Evolutionary conservation across 92 coral and sea anemone genomes (phyloP).

Genomic region (Epizoanthus scotinus): DNA sequence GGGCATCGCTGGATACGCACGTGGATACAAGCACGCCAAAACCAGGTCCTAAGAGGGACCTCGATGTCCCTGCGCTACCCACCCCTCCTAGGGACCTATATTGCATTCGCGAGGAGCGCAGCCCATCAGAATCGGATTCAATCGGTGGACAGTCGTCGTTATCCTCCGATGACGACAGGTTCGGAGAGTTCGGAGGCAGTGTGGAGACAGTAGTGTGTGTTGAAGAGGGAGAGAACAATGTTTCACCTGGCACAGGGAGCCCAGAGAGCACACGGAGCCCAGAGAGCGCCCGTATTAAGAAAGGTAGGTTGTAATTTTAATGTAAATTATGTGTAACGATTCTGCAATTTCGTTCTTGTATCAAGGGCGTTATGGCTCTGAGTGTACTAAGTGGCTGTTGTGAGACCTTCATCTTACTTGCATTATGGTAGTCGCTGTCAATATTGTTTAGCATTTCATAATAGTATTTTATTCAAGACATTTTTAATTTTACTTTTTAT

Average conservation of each 20-base stretch:
- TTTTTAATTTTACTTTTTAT: no score
- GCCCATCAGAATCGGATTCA: conserved; percentile 27
- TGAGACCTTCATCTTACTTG: no score
- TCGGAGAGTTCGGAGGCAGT: conserved; percentile 36
- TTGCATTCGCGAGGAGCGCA: conserved; percentile 34
- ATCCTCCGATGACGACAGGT: conserved; percentile 31
- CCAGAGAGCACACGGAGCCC: background rate
- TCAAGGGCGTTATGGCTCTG: no score
- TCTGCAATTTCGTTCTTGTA: no score
- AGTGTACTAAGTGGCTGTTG: no score
- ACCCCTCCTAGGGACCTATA: conserved; percentile 26
- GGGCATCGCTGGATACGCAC: background rate
- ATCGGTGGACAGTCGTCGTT: conserved; percentile 24
- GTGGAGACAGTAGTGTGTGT: conserved; percentile 30
- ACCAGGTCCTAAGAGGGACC: background rate
- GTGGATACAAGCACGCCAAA: background rate
- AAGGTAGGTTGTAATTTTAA: no score
- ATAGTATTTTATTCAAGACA: no score
- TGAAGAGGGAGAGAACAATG: background rate
- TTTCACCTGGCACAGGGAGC: background rate
- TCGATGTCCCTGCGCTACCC: background rate
- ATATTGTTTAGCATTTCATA: no score
- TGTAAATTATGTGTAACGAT: no score
- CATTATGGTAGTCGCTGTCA: no score
- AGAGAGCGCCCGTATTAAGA: background rate